Evolutionary conservation across 2,797 vertebrate species (phyloP), one percentile per base, ranked within the genome.

Genomic region (Crenuchus spilurus): DNA sequence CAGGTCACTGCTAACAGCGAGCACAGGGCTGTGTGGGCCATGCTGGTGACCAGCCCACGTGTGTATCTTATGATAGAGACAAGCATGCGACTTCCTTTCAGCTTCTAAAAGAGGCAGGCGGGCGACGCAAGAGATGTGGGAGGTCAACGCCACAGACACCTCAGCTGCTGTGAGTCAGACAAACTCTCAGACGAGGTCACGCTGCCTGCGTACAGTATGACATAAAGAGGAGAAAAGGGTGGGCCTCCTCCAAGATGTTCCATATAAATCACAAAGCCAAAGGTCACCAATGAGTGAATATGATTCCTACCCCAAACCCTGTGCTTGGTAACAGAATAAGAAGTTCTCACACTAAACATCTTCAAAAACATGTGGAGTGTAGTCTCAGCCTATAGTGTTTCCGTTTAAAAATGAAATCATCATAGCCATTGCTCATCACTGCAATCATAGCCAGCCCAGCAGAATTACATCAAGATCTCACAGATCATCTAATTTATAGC

Each of bases 51-150:
- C 70, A 52, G 73, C 81, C 83, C 92, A 92, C 87, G 87, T 88
- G 88, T 82, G 73, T 55, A 76, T 84, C 90, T 85, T 83, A 91
- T 90, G 89, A 91, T 87, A 84, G 84, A 20, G 73, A 76, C 78
- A 62, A 76, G 75, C 78, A 71, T 69, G 44, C 63, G 30, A n/a
- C 75, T 73, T 82, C 84, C 79, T 78, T 81, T 42, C 42, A 46
- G 74, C 76, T 80, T 72, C 77, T 77, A 78, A 86, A 76, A 71
- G 62, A 58, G 70, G 79, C 71, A 16, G 48, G 20, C 41, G 72
- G 64, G 80, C 16, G 49, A 70, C 69, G 78, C 79, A 76, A 82
- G 74, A 72, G 63, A 78, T 82, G 83, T 84, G 68, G 82, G 74
- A 84, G 82, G 70, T 79, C 77, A 78, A 35, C 58, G 3, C 73